Evolutionary conservation across 1,140 invertebrate species (phyloP).

Genomic region (Plutomurus gul): DNA sequence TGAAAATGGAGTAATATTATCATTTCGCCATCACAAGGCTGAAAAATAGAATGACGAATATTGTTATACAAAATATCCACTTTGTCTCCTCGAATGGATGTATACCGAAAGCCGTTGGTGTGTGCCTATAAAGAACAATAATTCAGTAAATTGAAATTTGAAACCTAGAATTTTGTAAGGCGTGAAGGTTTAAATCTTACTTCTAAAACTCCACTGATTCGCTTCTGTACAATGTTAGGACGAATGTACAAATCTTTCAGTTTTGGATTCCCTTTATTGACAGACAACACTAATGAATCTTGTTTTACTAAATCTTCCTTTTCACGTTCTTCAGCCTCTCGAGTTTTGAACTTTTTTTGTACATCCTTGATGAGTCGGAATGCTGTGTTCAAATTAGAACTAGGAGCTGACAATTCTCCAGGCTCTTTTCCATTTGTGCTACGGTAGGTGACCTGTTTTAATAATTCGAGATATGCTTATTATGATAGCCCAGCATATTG

Average conservation of each 20-base stretch:
- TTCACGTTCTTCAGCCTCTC: constrained; percentile 97
- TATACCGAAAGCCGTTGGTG: constrained; percentile 96
- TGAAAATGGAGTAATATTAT: constrained; percentile 99
- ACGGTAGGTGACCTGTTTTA: constrained; percentile 81
- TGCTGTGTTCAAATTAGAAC: constrained; percentile 93
- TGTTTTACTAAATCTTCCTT: constrained; percentile 99
- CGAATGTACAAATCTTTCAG: constrained; percentile 98
- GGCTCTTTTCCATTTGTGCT: constrained; percentile 98
- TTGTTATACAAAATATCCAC: constrained; percentile 99
- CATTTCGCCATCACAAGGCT: constrained; percentile 99
- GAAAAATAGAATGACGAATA: constrained; percentile 99
- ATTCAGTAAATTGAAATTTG: neutral
- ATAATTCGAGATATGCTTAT: neutral
- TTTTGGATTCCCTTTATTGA: constrained; percentile 97
- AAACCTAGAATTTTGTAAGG: neutral
- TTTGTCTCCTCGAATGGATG: constrained; percentile 96
- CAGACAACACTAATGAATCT: constrained; percentile 92
- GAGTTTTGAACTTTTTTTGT: constrained; percentile 97
- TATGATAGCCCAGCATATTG: too few relatives aligned
- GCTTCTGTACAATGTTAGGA: constrained; percentile 97
- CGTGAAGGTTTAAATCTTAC: neutral
- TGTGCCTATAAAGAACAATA: constrained; percentile 81
- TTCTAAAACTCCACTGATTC: constrained; percentile 76
- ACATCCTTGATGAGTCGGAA: constrained; percentile 98
- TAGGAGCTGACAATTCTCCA: constrained; percentile 92